Evolutionary conservation across 2,113 vertebrate genomes (phyloP).

Genomic region (Ophthalmolycus amberensis): DNA sequence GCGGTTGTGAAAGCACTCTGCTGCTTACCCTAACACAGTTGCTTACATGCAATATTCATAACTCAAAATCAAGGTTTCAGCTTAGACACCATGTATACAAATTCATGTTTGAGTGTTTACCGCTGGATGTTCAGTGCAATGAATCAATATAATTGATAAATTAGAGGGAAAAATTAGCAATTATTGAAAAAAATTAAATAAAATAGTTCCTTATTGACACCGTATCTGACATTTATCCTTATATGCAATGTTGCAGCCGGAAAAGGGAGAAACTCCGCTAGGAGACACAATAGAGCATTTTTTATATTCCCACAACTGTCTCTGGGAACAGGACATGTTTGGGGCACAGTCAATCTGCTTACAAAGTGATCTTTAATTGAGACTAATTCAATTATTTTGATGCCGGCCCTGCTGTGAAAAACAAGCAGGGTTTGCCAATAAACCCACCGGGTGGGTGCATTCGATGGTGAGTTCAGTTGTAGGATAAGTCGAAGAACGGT

Average conservation of each 20-base stretch:
- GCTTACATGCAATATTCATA: not conserved
- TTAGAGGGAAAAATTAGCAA: not conserved
- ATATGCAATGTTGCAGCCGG: not conserved
- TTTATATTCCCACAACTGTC: not conserved
- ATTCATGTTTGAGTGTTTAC: not conserved
- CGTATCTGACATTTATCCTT: not conserved
- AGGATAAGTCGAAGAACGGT: not conserved
- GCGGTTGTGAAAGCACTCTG: not conserved
- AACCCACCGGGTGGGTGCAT: not conserved
- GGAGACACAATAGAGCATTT: not conserved
- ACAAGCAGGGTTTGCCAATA: not conserved
- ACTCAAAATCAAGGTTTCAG: not conserved
- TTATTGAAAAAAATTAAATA: not conserved
- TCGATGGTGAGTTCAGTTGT: not conserved
- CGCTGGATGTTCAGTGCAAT: not conserved
- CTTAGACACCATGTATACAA: not conserved
- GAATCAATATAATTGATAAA: no score
- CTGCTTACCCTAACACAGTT: not conserved
- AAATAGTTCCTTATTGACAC: not conserved
- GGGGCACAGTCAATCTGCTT: not conserved
- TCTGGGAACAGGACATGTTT: not conserved
- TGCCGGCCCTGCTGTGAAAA: not conserved
- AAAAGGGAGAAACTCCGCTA: not conserved
- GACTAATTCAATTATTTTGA: conserved; percentile 2
- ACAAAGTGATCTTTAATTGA: not conserved